Evolutionary conservation across 2,113 vertebrate species (phyloP).

Genomic region (Gyps fulvus): DNA sequence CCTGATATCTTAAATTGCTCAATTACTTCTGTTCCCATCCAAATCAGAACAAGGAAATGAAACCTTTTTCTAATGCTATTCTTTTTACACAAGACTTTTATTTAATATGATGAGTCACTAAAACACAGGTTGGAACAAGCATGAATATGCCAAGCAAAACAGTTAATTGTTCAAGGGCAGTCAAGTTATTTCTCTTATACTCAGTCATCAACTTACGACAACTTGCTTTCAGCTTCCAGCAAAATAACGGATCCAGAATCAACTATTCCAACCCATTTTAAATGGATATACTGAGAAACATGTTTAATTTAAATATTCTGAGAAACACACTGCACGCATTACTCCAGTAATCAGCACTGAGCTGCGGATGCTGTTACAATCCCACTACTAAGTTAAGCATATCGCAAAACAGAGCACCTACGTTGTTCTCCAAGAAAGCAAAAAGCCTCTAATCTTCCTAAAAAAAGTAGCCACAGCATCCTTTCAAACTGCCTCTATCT

Average conservation of each 20-base stretch:
- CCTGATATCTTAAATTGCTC: neutral
- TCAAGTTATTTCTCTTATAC: neutral
- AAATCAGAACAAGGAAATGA: slow-evolving; percentile 36
- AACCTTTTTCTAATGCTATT: slow-evolving; percentile 12
- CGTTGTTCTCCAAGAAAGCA: neutral
- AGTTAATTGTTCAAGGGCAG: slow-evolving; percentile 24
- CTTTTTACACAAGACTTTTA: slow-evolving; percentile 56
- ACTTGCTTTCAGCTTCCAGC: slow-evolving; percentile 2
- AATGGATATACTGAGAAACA: neutral
- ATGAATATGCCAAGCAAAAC: slow-evolving; percentile 42
- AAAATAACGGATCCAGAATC: slow-evolving; percentile 7
- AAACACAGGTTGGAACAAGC: slow-evolving; percentile 49
- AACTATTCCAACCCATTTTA: neutral
- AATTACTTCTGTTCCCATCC: slow-evolving; percentile 3
- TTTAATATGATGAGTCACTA: slow-evolving; percentile 58
- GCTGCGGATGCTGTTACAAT: neutral
- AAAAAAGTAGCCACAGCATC: neutral
- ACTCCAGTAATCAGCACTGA: neutral
- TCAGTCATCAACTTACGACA: neutral
- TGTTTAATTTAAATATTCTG: neutral
- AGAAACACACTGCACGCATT: neutral
- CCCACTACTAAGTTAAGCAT: neutral
- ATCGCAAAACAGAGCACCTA: neutral
- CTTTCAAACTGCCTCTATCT: neutral
- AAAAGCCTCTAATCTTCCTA: neutral